Conservation (phyloP, 2,888 invertebrate species). For the Lasioglossum vierecki region DNA sequence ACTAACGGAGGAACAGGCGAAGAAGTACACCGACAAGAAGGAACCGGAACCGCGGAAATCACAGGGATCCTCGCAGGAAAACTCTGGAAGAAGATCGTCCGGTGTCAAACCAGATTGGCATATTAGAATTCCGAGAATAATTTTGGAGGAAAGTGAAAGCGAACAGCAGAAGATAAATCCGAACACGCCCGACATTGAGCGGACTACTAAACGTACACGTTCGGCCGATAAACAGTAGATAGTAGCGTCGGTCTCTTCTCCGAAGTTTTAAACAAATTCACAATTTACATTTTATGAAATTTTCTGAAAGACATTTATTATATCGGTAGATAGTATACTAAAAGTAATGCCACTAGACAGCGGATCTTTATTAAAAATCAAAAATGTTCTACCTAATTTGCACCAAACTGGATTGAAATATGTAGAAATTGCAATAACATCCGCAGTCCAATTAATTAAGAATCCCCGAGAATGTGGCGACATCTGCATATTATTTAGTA, state of each 20-base stretch:
- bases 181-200: fast-evolving
- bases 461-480: background rate
- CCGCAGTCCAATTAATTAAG: too few species aligned
- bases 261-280: background rate
- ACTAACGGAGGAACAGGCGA: conserved; percentile 26
- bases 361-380: too few species aligned
- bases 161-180: too few species aligned
- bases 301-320: too few species aligned
- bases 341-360: too few species aligned
- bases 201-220: too few species aligned
- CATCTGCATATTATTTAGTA: background rate
- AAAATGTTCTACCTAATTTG: too few species aligned
- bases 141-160: conserved; percentile 33
- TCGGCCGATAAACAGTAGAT: background rate
- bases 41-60: background rate
- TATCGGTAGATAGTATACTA: too few species aligned
- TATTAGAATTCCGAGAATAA: conserved; percentile 29
- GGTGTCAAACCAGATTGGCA: conserved; percentile 7
- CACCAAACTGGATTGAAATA: too few species aligned
- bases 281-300: too few species aligned
- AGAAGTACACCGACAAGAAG: background rate
- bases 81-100: background rate
- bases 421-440: too few species aligned
- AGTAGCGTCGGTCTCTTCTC: fast-evolving
- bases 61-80: too few species aligned